phyloP scores from a whole-genome alignment of 2,797 vertebrate species.

The Artibeus jamaicensis region DNA sequence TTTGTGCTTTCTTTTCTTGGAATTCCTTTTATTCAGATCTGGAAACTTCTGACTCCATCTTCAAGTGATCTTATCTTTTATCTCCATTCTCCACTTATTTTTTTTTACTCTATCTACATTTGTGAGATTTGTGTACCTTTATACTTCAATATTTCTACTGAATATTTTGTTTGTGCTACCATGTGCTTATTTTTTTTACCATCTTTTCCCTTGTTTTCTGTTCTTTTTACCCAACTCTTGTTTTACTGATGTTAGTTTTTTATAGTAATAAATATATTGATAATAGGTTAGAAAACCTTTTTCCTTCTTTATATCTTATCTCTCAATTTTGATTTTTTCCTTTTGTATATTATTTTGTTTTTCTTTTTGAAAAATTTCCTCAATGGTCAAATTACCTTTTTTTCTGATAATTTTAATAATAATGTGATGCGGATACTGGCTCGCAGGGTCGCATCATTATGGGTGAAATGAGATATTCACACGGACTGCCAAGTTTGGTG shows the following conservation, averaged over 20 bases:
- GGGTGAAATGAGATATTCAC: too few relatives aligned
- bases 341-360: not conserved
- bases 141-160: not conserved
- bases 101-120: not conserved
- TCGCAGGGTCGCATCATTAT: too few relatives aligned
- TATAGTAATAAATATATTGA: not conserved
- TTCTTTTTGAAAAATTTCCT: not conserved
- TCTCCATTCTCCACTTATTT: not conserved
- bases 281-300: not conserved
- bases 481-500: too few relatives aligned
- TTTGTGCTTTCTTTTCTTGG: not conserved
- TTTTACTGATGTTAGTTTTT: not conserved
- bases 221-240: not conserved
- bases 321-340: not conserved
- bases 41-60: not conserved
- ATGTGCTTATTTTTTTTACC: not conserved
- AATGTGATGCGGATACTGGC: too few relatives aligned
- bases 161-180: not conserved
- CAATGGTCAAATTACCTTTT: not conserved
- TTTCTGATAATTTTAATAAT: not conserved
- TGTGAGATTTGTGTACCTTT: not conserved
- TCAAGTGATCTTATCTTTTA: not conserved
- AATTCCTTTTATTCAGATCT: not conserved
- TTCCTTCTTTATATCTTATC: not conserved
- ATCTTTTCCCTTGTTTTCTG: not conserved